Base-by-base conservation (phyloP, 1,140 invertebrate species). In the Hylaeus volcanicus region DNA sequence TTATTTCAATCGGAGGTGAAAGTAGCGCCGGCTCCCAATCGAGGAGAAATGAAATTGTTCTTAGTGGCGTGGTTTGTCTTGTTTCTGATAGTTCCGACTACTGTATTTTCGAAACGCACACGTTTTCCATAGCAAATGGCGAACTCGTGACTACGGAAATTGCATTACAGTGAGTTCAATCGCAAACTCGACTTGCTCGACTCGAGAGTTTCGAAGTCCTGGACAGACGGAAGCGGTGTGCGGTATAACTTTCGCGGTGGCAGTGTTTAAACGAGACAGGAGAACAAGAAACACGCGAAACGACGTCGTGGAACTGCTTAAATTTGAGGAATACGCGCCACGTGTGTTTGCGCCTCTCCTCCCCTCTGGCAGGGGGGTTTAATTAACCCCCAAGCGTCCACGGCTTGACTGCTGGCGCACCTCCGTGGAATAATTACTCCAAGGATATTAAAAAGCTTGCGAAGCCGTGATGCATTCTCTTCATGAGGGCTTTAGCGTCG, bases 381-480 rank as follows among this genome's bases (percentile, higher is more conserved):
- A 87, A 87, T 87, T 84, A 87, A 87, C 71, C 58, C 65, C 45
- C 12, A 73, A 73, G 48, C 82, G 41, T 48, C 70, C 83, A 68
- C 53, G 70, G 56, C 64, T 76, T 65, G 73, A 70, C 79, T 81
- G 51, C 77, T 74, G 56, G 70, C 66, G 63, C 65, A 60, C 51
- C 41, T 63, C 79, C 41, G 70, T 37, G 69, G 37, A 84, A 87
- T 83, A 87, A 85, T 88, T 81, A 66, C 75, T 48, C 70, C 82
- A 63, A 81, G 65, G 72, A 79, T 84, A 87, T 83, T 81, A 88
- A 84, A 80, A 83, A 88, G 53, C 63, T 37, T 66, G 26, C 11
- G 55, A 55, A 48, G 61, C 70, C 66, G 45, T 61, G 75, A 2
- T 39, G 51, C 14, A 71, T 79, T 66, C n/a, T 5, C 45, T 48